phyloP scores from a whole-genome alignment of 2,113 vertebrate species.

The Oncorhynchus keta region DNA sequence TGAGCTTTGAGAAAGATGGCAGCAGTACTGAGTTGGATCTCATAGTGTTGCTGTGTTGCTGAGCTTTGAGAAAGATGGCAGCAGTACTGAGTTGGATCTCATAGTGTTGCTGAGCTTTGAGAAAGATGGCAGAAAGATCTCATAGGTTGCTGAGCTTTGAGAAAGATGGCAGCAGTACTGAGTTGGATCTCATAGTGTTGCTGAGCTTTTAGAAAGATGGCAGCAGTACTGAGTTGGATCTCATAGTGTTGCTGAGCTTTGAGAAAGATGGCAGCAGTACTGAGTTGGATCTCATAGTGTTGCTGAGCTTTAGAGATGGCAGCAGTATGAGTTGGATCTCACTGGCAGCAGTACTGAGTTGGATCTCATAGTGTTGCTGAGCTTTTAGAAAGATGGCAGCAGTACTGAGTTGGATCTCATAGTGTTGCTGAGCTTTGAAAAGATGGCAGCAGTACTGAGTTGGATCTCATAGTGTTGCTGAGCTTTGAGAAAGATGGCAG shows the following conservation, averaged over 20 bases:
- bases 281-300: background rate
- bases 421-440: too few species aligned
- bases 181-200: too few species aligned
- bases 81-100: background rate
- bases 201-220: too few species aligned
- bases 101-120: too few species aligned
- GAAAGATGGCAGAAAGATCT: too few species aligned
- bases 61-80: background rate
- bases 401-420: too few species aligned
- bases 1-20: background rate
- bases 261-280: background rate
- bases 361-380: too few species aligned
- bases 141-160: too few species aligned
- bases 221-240: background rate
- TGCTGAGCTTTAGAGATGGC: background rate
- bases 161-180: too few species aligned
- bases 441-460: too few species aligned
- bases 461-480: background rate
- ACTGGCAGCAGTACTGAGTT: too few species aligned
- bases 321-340: background rate
- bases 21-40: background rate
- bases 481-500: background rate
- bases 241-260: background rate
- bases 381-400: too few species aligned
- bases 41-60: background rate